phyloP scores from a whole-genome alignment of 2,113 vertebrate genomes.

The Mobula hypostoma region DNA sequence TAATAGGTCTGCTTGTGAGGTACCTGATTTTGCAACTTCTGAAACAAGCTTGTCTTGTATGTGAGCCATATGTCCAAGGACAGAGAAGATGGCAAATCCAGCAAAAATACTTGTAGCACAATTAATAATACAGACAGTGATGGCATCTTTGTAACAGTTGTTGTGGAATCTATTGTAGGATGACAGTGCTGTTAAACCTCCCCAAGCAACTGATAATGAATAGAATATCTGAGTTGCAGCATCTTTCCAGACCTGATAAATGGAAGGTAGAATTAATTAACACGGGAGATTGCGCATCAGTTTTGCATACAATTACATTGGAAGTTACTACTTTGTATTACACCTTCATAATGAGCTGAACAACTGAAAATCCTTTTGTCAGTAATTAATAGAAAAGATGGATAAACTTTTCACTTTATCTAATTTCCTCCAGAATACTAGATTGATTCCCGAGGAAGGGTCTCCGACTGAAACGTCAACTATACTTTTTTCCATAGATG shows the following conservation, averaged over 20 bases:
- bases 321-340: neutral
- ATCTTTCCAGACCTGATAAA: constrained; percentile 83
- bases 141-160: constrained; percentile 78
- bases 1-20: constrained; percentile 33
- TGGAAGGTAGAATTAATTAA: constrained; percentile 3
- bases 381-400: neutral
- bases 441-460: too few relatives aligned
- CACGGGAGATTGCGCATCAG: neutral
- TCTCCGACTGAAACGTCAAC: too few relatives aligned
- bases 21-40: constrained; percentile 83
- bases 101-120: constrained; percentile 83
- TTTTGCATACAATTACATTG: neutral
- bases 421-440: neutral
- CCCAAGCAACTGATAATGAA: constrained; percentile 81
- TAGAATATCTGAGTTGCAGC: constrained; percentile 93
- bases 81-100: constrained; percentile 92
- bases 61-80: constrained; percentile 89
- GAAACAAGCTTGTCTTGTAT: constrained; percentile 67
- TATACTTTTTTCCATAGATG: too few relatives aligned
- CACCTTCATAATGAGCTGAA: neutral
- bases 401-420: neutral
- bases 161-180: constrained; percentile 94
- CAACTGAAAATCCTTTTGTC: neutral
- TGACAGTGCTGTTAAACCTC: constrained; percentile 78
- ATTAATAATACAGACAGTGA: constrained; percentile 77